phyloP scores from a whole-genome alignment of 2,113 vertebrate species.

The Zonotrichia leucophrys region DNA sequence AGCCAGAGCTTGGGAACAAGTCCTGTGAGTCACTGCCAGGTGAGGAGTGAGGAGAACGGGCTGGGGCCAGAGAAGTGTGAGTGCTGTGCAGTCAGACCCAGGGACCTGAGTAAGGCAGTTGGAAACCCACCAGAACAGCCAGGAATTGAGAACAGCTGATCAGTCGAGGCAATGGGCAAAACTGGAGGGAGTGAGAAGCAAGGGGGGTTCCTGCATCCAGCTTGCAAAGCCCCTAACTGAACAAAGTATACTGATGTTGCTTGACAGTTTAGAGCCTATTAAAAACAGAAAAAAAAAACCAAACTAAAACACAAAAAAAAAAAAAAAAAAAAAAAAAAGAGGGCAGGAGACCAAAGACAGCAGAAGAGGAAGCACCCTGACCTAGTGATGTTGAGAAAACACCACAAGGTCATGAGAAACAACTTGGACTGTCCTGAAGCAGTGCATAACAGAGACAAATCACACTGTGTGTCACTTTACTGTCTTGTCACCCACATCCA shows the following conservation, averaged over 20 bases:
- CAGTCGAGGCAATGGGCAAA: neutral
- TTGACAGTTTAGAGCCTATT: neutral
- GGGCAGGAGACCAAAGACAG: neutral
- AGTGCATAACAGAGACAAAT: neutral
- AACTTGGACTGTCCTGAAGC: neutral
- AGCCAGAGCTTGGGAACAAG: neutral
- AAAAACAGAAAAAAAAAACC: neutral
- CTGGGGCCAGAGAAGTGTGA: neutral
- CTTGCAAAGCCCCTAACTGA: neutral
- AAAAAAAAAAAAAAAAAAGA: neutral
- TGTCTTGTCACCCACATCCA: neutral
- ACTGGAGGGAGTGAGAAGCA: neutral
- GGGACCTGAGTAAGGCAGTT: neutral
- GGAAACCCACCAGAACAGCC: neutral
- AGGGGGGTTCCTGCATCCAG: neutral
- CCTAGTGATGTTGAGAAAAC: rapidly evolving
- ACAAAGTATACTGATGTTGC: neutral
- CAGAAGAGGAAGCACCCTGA: neutral
- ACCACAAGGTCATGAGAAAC: neutral
- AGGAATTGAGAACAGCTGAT: neutral
- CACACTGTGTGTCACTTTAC: neutral
- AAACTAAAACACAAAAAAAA: neutral
- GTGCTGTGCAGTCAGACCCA: neutral
- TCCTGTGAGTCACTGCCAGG: neutral
- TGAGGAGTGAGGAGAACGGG: neutral